A percentile compares a stretch with the other conserved stretches of the same genome.
Conservation (phyloP, 2,797 vertebrate genomes). For the Simalia tracyae region DNA sequence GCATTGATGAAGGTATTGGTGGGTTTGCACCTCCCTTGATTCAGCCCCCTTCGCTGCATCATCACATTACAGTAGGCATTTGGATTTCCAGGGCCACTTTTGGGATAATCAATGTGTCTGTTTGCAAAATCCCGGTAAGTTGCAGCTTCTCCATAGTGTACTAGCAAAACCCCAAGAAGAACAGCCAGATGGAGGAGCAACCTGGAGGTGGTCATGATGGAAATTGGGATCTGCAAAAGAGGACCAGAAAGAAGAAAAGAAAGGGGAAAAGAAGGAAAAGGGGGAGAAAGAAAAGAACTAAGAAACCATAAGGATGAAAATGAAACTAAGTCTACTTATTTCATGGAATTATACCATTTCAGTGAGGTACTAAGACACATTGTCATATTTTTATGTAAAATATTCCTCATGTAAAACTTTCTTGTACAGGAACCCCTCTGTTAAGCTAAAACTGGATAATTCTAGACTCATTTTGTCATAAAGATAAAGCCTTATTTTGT, state of each 20-base stretch:
- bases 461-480: neutral
- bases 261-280: neutral
- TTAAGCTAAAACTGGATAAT: neutral
- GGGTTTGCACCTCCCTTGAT: accelerated
- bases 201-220: neutral
- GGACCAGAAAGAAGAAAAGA: neutral
- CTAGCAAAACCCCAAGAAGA: neutral
- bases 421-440: neutral
- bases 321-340: neutral
- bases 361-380: neutral
- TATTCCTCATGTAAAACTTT: neutral
- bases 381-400: neutral
- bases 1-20: neutral
- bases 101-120: neutral
- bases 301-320: neutral
- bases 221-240: neutral
- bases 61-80: neutral
- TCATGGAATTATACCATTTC: neutral
- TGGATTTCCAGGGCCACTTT: neutral
- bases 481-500: too few relatives aligned
- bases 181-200: neutral
- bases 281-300: neutral
- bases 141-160: neutral
- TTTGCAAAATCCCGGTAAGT: accelerated
- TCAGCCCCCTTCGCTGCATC: neutral